Evolutionary conservation across 2,888 invertebrate genomes (phyloP).

Genomic region (Machimus rusticus): DNA sequence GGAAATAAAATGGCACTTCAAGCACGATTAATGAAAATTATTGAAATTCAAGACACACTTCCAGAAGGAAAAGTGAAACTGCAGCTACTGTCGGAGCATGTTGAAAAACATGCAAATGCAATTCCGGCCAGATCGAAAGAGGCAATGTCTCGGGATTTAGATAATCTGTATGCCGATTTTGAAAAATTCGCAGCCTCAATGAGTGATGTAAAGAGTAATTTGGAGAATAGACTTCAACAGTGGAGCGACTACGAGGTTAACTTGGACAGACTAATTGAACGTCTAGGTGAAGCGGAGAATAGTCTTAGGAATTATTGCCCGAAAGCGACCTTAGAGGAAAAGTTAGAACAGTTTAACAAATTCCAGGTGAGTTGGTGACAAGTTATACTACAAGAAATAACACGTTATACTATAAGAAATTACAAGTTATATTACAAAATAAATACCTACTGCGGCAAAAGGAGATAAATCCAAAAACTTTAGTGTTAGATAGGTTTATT

Average conservation of each 20-base stretch:
- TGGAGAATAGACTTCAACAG: slow-evolving; percentile 85
- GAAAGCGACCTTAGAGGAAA: slow-evolving; percentile 86
- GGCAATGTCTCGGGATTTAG: slow-evolving; percentile 81
- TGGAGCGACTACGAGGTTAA: slow-evolving; percentile 92
- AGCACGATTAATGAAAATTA: slow-evolving; percentile 79
- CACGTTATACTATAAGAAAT: no score
- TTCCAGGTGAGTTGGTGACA: slow-evolving; percentile 75
- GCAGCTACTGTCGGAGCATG: slow-evolving; percentile 76
- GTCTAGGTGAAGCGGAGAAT: slow-evolving; percentile 87
- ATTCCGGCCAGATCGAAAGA: slow-evolving; percentile 86
- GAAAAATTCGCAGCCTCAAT: slow-evolving; percentile 82
- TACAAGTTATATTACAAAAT: no score
- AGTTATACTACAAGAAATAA: background rate
- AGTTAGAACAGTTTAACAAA: slow-evolving; percentile 86
- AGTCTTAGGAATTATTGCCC: slow-evolving; percentile 84
- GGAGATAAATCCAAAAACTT: no score
- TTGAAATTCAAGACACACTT: slow-evolving; percentile 79
- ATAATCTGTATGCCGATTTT: slow-evolving; percentile 80
- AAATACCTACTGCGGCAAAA: no score
- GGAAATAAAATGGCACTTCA: slow-evolving; percentile 89
- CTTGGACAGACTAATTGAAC: slow-evolving; percentile 80
- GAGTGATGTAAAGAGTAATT: slow-evolving; percentile 77
- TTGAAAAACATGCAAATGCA: slow-evolving; percentile 72
- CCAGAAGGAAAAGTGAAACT: slow-evolving; percentile 81
- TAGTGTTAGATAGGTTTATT: no score